These are phyloP conservation scores for Drosophila ohnishii DNA, from an alignment of 1,140 invertebrate genomes.

Conservation along the genomic window DNA sequence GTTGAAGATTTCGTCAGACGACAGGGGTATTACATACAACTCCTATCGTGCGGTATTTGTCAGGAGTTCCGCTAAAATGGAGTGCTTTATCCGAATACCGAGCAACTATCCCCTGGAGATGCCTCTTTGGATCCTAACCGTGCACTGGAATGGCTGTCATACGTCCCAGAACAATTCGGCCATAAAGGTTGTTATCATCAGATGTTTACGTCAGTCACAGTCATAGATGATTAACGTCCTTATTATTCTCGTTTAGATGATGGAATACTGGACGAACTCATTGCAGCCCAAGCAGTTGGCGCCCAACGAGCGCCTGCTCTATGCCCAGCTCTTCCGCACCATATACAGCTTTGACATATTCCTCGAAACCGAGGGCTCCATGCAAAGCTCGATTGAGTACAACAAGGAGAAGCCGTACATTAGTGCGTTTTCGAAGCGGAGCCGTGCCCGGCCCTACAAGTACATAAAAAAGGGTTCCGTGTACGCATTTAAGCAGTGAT, in stretches of 20 bases:
- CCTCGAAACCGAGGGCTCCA: constrained; percentile 88
- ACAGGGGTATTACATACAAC: constrained; percentile 86
- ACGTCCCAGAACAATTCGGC: constrained; percentile 87
- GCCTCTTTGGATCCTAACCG: constrained; percentile 89
- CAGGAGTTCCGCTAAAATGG: constrained; percentile 89
- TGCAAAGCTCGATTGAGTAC: constrained; percentile 86
- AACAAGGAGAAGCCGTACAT: constrained; percentile 75
- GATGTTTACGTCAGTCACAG: background rate
- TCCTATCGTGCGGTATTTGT: constrained; percentile 87
- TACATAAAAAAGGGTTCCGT: constrained; percentile 67
- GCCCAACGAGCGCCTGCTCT: constrained; percentile 84
- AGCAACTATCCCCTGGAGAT: constrained; percentile 91
- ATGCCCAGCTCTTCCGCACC: constrained; percentile 90
- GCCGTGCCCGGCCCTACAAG: constrained; percentile 68
- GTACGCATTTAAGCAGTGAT: constrained; percentile 72
- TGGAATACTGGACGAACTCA: constrained; percentile 89
- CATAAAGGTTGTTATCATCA: constrained; percentile 85
- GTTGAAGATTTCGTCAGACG: constrained; percentile 85
- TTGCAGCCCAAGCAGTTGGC: constrained; percentile 64
- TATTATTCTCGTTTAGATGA: constrained; percentile 84
- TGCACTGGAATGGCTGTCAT: constrained; percentile 88
- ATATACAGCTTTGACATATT: constrained; percentile 94
- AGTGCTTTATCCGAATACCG: constrained; percentile 89
- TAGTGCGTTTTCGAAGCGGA: constrained; percentile 69
- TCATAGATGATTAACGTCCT: background rate